Conservation (phyloP, 2,797 vertebrate genomes). For the Gymnothorax reevesii region DNA sequence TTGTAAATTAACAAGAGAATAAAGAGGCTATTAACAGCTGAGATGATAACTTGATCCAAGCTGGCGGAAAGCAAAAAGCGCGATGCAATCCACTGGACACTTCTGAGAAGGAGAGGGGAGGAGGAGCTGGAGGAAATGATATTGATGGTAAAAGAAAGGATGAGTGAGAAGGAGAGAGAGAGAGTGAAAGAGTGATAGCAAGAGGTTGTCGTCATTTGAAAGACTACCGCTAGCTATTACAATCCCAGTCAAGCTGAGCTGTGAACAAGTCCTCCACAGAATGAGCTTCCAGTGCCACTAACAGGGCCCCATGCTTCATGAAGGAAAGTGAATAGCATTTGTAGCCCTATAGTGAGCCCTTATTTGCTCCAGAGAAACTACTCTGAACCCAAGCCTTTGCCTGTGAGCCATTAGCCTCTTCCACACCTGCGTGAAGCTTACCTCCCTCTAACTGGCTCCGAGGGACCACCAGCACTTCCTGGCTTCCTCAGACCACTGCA, state of each 20-base stretch:
- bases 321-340: background rate
- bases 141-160: background rate
- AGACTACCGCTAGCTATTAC: constrained; percentile 40
- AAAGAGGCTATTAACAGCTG: background rate
- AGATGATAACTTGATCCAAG: constrained; percentile 8
- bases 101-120: background rate
- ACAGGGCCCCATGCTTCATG: constrained; percentile 22
- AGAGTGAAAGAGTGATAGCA: background rate
- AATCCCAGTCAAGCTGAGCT: constrained; percentile 44
- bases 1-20: background rate
- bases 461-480: constrained; percentile 12
- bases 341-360: no score
- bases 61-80: background rate
- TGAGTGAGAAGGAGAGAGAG: background rate
- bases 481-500: background rate
- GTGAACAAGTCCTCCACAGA: constrained; percentile 23
- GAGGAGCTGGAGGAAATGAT: background rate
- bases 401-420: background rate
- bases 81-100: background rate
- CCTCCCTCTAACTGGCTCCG: background rate
- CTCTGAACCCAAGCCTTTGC: background rate
- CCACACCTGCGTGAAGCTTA: background rate
- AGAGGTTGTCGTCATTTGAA: constrained; percentile 21
- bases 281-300: constrained; percentile 34
- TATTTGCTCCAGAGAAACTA: background rate